These are phyloP conservation scores for Syrmaticus mikado DNA, from an alignment of 2,113 vertebrate genomes.

Conservation along the genomic window DNA sequence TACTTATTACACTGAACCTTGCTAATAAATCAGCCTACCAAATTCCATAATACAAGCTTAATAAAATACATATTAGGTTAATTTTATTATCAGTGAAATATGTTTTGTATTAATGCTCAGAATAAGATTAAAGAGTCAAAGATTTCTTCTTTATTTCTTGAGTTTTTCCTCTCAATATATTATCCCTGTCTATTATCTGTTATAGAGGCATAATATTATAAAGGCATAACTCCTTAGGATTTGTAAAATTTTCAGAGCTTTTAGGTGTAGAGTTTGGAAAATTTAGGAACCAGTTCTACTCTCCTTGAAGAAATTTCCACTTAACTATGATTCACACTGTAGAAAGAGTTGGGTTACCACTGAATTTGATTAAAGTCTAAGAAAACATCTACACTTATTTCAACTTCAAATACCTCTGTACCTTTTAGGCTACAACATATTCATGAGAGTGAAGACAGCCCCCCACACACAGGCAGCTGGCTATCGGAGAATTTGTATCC, in stretches of 20 bases:
- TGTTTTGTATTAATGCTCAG: not conserved
- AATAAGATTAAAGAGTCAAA: not conserved
- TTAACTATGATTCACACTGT: not conserved
- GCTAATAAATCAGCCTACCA: not conserved
- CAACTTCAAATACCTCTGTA: conserved; percentile 13
- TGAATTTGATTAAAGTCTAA: not conserved
- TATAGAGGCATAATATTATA: not conserved
- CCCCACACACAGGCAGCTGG: not conserved
- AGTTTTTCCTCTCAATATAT: not conserved
- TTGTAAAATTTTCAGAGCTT: not conserved
- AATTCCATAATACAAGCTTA: not conserved
- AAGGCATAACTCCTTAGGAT: not conserved
- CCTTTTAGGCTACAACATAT: not conserved
- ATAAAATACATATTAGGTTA: not conserved
- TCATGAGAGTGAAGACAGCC: not conserved
- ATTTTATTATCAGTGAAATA: not conserved
- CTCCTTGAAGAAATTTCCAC: not conserved
- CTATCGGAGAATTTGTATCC: not conserved
- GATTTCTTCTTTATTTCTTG: not conserved
- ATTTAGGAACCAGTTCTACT: not conserved
- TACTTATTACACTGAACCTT: not conserved
- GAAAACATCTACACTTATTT: not conserved
- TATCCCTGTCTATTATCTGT: not conserved
- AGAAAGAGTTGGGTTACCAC: not conserved
- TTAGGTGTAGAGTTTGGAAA: not conserved